These are phyloP conservation scores for Rhogogaster chlorosoma DNA, from an alignment of 2,888 invertebrate genomes.

Conservation along the genomic window DNA sequence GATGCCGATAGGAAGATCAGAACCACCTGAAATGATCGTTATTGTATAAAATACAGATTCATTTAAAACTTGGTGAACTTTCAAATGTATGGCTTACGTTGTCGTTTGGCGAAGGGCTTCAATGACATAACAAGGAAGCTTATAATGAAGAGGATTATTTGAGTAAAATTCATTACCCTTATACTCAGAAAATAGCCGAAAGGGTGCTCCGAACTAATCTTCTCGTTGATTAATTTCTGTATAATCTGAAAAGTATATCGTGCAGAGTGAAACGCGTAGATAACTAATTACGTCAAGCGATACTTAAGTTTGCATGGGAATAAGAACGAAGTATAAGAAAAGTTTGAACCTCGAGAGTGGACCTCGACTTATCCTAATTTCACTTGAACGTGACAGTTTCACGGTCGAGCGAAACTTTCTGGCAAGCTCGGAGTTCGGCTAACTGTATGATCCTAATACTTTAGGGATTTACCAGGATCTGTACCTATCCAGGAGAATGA, in stretches of 20 bases:
- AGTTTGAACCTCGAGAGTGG: neutral
- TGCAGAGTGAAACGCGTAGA: neutral
- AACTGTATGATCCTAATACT: constrained; percentile 13
- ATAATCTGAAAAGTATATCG: constrained; percentile 9
- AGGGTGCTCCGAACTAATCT: constrained; percentile 8
- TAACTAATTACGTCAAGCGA: neutral
- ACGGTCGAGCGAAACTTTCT: constrained; percentile 27
- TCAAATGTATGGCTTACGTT: neutral
- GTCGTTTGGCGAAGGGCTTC: neutral
- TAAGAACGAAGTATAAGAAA: neutral
- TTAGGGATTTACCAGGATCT: constrained; percentile 9
- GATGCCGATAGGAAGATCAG: neutral
- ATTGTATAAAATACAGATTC: neutral
- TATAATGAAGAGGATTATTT: constrained; percentile 24
- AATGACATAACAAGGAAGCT: neutral
- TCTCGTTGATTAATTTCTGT: constrained; percentile 3
- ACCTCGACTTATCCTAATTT: constrained; percentile 22
- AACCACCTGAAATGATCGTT: neutral
- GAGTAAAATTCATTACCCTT: neutral
- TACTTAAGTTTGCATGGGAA: neutral
- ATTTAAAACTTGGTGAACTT: neutral
- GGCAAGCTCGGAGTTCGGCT: neutral
- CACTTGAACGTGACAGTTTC: constrained; percentile 31
- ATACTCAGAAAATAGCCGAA: neutral
- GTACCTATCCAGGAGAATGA: neutral